These are phyloP conservation scores for Cheilosia impressa DNA, from an alignment of 2,888 invertebrate species.

Conservation along the genomic window DNA sequence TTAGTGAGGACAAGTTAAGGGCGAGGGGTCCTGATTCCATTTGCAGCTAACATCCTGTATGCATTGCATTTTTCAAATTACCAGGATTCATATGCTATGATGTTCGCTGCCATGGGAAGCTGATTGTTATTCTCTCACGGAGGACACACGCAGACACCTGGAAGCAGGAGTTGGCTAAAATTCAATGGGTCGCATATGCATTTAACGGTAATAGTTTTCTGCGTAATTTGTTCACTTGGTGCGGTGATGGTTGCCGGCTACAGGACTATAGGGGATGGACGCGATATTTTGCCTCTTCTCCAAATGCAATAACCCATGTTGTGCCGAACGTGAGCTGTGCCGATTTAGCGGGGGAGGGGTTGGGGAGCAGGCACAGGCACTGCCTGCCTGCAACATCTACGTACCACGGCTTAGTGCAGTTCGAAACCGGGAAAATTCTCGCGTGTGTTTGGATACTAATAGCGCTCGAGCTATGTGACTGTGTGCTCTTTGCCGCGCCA, in stretches of 20 bases:
- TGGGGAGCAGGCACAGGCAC: too few relatives aligned
- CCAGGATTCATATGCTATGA: slow-evolving; percentile 33
- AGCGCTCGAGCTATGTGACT: slow-evolving; percentile 24
- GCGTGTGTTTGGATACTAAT: slow-evolving; percentile 66
- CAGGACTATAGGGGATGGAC: slow-evolving; percentile 26
- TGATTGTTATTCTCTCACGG: slow-evolving; percentile 40
- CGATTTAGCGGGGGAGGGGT: too few relatives aligned
- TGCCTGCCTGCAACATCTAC: too few relatives aligned
- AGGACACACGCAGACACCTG: slow-evolving; percentile 45
- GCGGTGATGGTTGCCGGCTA: slow-evolving; percentile 13
- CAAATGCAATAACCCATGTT: slow-evolving; percentile 26
- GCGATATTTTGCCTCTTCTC: slow-evolving; percentile 39
- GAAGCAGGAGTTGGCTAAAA: slow-evolving; percentile 39
- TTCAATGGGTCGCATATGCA: slow-evolving; percentile 81
- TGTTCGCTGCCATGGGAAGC: slow-evolving; percentile 8
- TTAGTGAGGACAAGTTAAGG: slow-evolving; percentile 62
- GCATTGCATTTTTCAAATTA: slow-evolving; percentile 54
- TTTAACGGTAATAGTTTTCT: slow-evolving; percentile 83
- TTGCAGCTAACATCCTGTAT: slow-evolving; percentile 33
- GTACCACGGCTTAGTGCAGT: slow-evolving; percentile 56
- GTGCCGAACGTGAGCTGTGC: slow-evolving; percentile 45
- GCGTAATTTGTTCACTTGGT: slow-evolving; percentile 81
- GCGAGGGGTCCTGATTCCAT: slow-evolving; percentile 27
- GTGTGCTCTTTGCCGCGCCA: slow-evolving; percentile 48
- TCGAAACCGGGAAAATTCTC: slow-evolving; percentile 60